Conservation (phyloP, 1,140 invertebrate species). For the Drosophila sp. region DNA sequence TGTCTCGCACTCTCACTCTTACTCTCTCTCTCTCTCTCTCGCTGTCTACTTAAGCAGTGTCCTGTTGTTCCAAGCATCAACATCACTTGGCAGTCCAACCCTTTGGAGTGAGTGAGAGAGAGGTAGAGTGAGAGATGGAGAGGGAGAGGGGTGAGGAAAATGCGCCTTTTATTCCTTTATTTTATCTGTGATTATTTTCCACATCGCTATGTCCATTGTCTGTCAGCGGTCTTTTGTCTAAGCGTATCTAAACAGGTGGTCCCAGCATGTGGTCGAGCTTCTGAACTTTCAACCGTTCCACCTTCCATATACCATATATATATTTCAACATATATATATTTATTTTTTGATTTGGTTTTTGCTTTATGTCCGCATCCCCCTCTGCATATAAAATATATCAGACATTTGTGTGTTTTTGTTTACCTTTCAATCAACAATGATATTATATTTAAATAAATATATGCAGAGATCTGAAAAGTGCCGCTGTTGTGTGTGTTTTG, state of each 20-base stretch:
- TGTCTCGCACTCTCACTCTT: neutral
- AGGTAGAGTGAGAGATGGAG: neutral
- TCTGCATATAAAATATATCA: slow-evolving; percentile 21
- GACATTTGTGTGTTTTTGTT: slow-evolving; percentile 58
- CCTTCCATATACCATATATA: slow-evolving; percentile 27
- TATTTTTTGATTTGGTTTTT: neutral
- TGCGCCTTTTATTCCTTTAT: slow-evolving; percentile 71
- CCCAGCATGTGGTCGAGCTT: slow-evolving; percentile 68
- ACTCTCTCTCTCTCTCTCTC: neutral
- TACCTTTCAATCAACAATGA: slow-evolving; percentile 78
- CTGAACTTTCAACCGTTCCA: slow-evolving; percentile 35
- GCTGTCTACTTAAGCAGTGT: slow-evolving; percentile 6
- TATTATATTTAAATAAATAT: slow-evolving; percentile 63
- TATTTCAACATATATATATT: no score
- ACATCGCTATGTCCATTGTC: slow-evolving; percentile 78
- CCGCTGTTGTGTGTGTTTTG: slow-evolving; percentile 31
- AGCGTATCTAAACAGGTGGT: slow-evolving; percentile 80
- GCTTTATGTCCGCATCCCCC: neutral
- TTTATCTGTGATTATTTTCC: slow-evolving; percentile 82
- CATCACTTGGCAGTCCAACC: slow-evolving; percentile 37
- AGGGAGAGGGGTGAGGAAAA: neutral
- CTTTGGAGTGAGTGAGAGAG: slow-evolving; percentile 13
- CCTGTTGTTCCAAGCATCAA: slow-evolving; percentile 19
- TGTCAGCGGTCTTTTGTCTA: slow-evolving; percentile 59
- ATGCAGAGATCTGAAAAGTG: slow-evolving; percentile 6